These are phyloP conservation scores for Cylloceria caligata DNA, from an alignment of 2,888 invertebrate species.

Conservation along the genomic window DNA sequence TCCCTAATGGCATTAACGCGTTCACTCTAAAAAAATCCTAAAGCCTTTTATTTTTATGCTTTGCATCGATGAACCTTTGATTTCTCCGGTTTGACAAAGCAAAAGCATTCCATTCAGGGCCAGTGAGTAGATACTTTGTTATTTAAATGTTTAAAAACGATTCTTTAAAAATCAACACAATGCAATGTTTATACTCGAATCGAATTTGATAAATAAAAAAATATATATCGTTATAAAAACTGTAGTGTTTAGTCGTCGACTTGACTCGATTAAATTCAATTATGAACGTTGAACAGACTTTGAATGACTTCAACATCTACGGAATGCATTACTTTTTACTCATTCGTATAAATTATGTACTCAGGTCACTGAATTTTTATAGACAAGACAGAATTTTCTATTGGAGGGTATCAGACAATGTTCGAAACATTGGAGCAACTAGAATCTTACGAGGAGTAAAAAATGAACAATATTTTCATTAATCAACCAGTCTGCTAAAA, in stretches of 20 bases:
- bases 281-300: no score
- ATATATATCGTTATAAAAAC: no score
- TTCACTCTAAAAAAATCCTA: background rate
- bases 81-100: background rate
- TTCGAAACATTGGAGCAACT: background rate
- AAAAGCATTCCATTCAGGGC: background rate
- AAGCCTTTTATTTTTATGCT: background rate
- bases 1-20: background rate
- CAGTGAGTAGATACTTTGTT: no score
- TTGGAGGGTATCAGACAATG: no score
- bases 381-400: no score
- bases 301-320: no score
- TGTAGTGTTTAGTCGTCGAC: no score
- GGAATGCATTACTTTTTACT: no score
- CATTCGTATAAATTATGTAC: no score
- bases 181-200: background rate
- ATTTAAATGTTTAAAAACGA: background rate
- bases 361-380: no score
- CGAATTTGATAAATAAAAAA: background rate
- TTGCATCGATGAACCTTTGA: background rate
- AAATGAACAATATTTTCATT: background rate
- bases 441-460: background rate
- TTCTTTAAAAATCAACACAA: background rate
- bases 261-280: no score
- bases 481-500: background rate